Conservation (phyloP, 1,140 invertebrate genomes). For the Dinoponera quadriceps region DNA sequence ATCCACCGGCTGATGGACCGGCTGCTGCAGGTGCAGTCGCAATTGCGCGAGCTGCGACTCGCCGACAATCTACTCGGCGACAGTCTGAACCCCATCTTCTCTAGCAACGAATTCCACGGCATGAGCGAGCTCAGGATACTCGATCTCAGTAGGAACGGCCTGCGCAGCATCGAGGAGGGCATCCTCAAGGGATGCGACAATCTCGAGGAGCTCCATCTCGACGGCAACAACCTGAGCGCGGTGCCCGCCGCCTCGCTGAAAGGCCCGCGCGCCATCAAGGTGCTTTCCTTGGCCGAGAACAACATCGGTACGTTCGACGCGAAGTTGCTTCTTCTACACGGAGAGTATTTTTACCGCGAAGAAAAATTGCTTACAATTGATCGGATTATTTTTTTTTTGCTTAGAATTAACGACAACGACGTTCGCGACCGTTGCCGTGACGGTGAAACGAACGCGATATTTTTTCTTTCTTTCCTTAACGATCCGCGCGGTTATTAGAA, state of each 20-base stretch:
- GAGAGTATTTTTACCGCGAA: too few relatives aligned
- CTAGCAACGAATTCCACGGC: conserved; percentile 93
- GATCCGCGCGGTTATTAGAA: background rate
- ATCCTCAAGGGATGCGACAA: conserved; percentile 93
- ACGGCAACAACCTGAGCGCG: conserved; percentile 90
- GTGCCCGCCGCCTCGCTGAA: conserved; percentile 93
- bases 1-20: conserved; percentile 92
- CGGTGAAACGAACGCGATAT: too few relatives aligned
- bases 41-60: conserved; percentile 90
- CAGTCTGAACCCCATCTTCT: conserved; percentile 95
- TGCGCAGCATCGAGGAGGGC: conserved; percentile 93
- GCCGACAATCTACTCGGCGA: conserved; percentile 94
- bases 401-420: too few relatives aligned
- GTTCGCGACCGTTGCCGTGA: too few relatives aligned
- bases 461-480: background rate
- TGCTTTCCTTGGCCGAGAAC: conserved; percentile 91
- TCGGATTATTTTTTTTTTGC: too few relatives aligned
- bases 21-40: conserved; percentile 89
- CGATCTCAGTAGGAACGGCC: conserved; percentile 92
- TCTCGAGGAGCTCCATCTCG: conserved; percentile 92
- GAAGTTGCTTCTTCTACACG: background rate
- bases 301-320: conserved; percentile 89
- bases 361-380: too few relatives aligned
- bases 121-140: conserved; percentile 90
- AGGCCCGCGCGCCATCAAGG: conserved; percentile 90